These are phyloP conservation scores for Ceuthmochares aereus DNA, from an alignment of 2,113 vertebrate species.

Conservation along the genomic window DNA sequence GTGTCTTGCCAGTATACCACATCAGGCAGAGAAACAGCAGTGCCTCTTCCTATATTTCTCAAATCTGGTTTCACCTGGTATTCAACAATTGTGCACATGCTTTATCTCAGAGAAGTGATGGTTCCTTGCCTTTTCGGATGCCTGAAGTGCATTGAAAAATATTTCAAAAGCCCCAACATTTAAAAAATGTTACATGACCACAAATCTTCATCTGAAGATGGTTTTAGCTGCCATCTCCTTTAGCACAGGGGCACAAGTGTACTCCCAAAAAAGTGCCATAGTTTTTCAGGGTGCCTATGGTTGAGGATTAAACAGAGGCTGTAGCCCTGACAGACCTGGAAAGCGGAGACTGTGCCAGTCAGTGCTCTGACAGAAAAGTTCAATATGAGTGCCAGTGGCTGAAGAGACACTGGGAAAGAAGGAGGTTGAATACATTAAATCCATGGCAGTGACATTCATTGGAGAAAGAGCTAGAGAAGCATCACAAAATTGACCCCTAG, in stretches of 20 bases:
- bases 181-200: background rate
- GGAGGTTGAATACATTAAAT: background rate
- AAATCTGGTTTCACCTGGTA: background rate
- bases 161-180: background rate
- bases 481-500: background rate
- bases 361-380: background rate
- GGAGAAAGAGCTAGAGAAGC: background rate
- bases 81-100: background rate
- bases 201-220: background rate
- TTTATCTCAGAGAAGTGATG: background rate
- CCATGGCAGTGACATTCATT: background rate
- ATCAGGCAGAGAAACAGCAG: background rate
- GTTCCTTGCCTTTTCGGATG: background rate
- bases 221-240: background rate
- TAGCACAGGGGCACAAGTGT: background rate
- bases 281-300: background rate
- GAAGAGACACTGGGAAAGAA: background rate
- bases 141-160: background rate
- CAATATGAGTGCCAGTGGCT: rapidly evolving
- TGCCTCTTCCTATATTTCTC: background rate
- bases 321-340: background rate
- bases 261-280: background rate
- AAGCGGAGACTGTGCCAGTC: background rate
- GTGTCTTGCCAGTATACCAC: background rate
- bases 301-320: background rate